Conservation (phyloP, 2,797 vertebrate genomes). For the Melanotaenia parkinsoni region DNA sequence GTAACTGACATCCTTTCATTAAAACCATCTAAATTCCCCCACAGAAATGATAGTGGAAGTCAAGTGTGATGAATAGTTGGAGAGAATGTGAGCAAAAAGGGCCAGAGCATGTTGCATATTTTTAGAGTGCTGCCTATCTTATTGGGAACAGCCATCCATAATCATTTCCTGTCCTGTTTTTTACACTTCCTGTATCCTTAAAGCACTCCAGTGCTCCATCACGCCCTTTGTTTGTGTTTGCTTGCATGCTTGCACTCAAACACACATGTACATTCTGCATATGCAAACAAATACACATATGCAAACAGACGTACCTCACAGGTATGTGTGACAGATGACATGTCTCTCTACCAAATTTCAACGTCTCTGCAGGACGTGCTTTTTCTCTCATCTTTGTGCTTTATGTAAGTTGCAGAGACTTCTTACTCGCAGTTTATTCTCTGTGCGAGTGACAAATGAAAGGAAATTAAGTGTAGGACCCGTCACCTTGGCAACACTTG, state of each 20-base stretch:
- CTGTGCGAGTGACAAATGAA: conserved; percentile 32
- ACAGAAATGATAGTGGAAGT: background rate
- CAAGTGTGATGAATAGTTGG: conserved; percentile 14
- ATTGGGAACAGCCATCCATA: conserved; percentile 68
- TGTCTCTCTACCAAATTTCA: conserved; percentile 8
- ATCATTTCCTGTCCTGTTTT: conserved; percentile 74
- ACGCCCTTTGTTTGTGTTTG: conserved; percentile 33
- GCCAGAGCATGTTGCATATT: conserved; percentile 38
- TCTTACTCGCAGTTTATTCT: conserved; percentile 27
- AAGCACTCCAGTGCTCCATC: conserved; percentile 30
- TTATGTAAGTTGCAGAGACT: conserved; percentile 22
- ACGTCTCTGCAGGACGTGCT: background rate
- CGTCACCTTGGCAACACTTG: conserved; percentile 9
- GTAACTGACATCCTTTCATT: conserved; percentile 71
- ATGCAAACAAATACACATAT: background rate
- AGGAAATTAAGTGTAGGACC: conserved; percentile 28
- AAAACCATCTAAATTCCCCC: background rate
- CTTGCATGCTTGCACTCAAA: conserved; percentile 14
- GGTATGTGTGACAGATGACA: no score
- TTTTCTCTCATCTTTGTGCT: background rate
- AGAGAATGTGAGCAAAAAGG: conserved; percentile 8
- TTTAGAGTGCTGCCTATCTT: conserved; percentile 72
- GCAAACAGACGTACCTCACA: background rate
- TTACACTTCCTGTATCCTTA: conserved; percentile 71
- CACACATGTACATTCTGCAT: background rate